These are phyloP conservation scores for Trinectes maculatus DNA, from an alignment of 2,113 vertebrate genomes.

Conservation along the genomic window DNA sequence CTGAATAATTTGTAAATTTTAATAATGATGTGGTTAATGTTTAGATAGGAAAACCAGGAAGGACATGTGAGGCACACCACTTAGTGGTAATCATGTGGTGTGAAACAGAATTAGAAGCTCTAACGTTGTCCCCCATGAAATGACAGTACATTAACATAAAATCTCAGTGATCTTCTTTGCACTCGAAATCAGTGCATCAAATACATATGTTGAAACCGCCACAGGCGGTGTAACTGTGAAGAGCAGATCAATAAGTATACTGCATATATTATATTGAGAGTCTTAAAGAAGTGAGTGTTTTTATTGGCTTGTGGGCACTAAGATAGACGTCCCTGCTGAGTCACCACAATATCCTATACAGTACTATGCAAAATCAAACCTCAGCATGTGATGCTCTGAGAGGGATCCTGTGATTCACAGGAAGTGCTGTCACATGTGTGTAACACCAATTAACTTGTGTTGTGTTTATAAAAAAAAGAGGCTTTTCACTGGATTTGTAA, in stretches of 20 bases:
- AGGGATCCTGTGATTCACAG: not conserved
- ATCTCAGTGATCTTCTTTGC: no score
- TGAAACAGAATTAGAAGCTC: no score
- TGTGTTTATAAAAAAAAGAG: not conserved
- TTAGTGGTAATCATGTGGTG: no score
- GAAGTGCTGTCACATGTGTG: not conserved
- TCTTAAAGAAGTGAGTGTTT: conserved; percentile 28
- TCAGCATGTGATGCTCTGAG: conserved; percentile 4
- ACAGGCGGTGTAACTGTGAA: no score
- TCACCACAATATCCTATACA: conserved; percentile 7
- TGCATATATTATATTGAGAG: not conserved
- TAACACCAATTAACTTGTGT: not conserved
- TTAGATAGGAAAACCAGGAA: no score
- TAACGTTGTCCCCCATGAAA: no score
- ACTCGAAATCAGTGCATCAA: no score
- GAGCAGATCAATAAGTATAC: conserved; percentile 17
- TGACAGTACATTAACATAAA: no score
- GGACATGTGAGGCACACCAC: no score
- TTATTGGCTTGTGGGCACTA: conserved; percentile 3
- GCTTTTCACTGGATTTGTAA: not conserved
- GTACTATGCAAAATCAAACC: conserved; percentile 10
- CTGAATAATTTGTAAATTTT: no score
- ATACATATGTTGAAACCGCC: no score
- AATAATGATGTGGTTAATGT: no score
- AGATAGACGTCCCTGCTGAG: conserved; percentile 24